Percentiles rank a stretch among this genome's conserved stretches.
Evolutionary conservation across 2,888 invertebrate genomes (phyloP).

Genomic region (Mesorhabditis belari): DNA sequence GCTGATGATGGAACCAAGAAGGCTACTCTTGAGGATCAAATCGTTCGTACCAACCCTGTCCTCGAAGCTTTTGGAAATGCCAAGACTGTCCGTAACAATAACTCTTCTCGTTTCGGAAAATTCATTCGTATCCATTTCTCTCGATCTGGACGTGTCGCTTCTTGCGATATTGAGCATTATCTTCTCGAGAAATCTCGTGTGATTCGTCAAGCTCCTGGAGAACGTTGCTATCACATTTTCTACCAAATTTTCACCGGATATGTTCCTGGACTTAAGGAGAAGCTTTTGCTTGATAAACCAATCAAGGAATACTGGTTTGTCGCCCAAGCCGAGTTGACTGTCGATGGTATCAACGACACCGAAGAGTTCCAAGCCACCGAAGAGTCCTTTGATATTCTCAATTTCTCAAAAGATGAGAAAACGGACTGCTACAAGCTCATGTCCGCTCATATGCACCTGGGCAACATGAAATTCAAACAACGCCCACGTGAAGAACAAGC

Average conservation of each 20-base stretch:
- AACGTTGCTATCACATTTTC: conserved; percentile 99
- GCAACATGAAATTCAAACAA: conserved; percentile 99
- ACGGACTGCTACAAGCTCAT: conserved; percentile 94
- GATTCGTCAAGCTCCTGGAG: conserved; percentile 92
- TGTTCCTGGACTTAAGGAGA: neutral
- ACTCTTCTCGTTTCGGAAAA: conserved; percentile 99
- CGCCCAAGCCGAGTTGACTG: conserved; percentile 85
- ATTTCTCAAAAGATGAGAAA: conserved; percentile 94
- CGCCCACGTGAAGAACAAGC: conserved; percentile 99
- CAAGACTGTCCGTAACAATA: conserved; percentile 99
- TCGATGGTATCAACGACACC: conserved; percentile 87
- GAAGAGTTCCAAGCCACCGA: conserved; percentile 69
- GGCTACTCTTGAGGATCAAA: conserved; percentile 96
- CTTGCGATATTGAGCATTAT: conserved; percentile 99
- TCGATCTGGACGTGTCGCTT: conserved; percentile 88
- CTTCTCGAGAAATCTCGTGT: conserved; percentile 99
- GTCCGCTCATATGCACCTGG: conserved; percentile 98
- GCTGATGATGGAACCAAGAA: conserved; percentile 20
- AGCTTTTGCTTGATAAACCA: conserved; percentile 67
- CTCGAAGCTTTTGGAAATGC: conserved; percentile 99
- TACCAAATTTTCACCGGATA: conserved; percentile 71
- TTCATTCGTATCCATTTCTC: conserved; percentile 99
- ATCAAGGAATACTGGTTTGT: conserved; percentile 75
- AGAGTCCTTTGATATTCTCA: conserved; percentile 94
- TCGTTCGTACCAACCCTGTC: conserved; percentile 98